Base-by-base conservation (phyloP, 1,140 invertebrate genomes). In the Nomia melanderi region DNA sequence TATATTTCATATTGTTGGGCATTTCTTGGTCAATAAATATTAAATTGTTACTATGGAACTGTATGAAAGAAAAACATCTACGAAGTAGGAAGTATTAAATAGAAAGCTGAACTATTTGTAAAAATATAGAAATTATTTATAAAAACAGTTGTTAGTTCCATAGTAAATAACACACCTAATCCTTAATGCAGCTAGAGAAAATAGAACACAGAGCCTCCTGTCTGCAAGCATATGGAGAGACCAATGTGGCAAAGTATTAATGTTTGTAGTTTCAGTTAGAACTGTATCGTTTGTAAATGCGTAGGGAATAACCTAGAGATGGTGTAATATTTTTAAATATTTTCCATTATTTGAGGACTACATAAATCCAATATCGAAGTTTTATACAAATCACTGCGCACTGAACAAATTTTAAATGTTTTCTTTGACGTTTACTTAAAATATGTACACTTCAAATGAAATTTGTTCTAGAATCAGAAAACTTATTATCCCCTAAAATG, bases 211-310 rank as follows among this genome's bases (percentile, higher is more conserved):
- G 87, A 88, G 88, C 88, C 86, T 88, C 65, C 85, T 84, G 87
- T 88, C 89, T 89, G 89, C 90, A 91, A 91, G 69, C 91, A 92
- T 88, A 83, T 89, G 90, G 88, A 92, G 85, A 89, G 78, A 85
- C 88, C 86, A 78, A 86, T 74, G 70, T 72, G 70, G 76, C 80
- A 78, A 23, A 53, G 65, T 69, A 71, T 71, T 70, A 78, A 71
- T 69, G n/a, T n/a, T n/a, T n/a, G 12, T 50, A 69, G 54, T 56
- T 75, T 29, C 70, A 39, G 20, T 50, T 23, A 29, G 12, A 57
- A 69, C 25, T 57, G 33, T 59, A 36, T 20, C 63, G 14, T 29
- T n/a, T 25, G 23, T 8, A 17, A 27, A n/a, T 44, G 36, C 12
- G 23, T 57, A 76, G 44, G 25, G 23, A 60, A 25, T 44, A 63